Percentiles rank a stretch among this genome's conserved stretches.
These are phyloP conservation scores for Crypturellus undulatus DNA, from an alignment of 2,113 vertebrate genomes.

Conservation along the genomic window DNA sequence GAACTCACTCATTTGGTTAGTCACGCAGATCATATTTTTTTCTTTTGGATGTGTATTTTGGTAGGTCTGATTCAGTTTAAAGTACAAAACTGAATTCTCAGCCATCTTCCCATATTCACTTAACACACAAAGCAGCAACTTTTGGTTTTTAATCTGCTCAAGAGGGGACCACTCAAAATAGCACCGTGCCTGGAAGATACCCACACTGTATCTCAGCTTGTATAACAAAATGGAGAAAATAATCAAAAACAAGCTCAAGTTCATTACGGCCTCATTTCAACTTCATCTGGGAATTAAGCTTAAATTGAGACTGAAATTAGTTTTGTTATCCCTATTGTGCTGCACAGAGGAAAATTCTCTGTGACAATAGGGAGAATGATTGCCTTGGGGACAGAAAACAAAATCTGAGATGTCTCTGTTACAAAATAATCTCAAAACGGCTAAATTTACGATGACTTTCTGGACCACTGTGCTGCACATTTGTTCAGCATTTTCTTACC, in stretches of 20 bases:
- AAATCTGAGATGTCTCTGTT: background rate
- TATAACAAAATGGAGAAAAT: background rate
- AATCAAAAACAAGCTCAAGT: constrained; percentile 44
- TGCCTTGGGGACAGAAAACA: constrained; percentile 20
- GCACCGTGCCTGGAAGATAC: background rate
- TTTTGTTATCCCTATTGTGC: constrained; percentile 49
- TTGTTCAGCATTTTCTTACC: background rate
- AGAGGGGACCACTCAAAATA: background rate
- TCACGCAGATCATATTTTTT: background rate
- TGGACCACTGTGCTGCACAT: background rate
- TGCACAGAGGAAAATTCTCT: background rate
- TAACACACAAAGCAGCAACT: background rate
- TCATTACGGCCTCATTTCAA: constrained; percentile 63
- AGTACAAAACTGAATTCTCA: background rate
- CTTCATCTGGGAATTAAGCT: constrained; percentile 63
- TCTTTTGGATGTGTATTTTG: background rate
- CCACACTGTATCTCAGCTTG: background rate
- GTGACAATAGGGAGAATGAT: background rate
- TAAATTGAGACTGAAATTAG: constrained; percentile 56
- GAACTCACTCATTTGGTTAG: background rate
- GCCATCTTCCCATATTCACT: background rate
- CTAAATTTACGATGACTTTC: background rate
- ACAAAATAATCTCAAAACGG: background rate
- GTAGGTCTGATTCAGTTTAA: background rate
- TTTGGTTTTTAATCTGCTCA: background rate